phyloP scores from a whole-genome alignment of 2,888 invertebrate genomes.

The Eristalinus sepulchralis region DNA sequence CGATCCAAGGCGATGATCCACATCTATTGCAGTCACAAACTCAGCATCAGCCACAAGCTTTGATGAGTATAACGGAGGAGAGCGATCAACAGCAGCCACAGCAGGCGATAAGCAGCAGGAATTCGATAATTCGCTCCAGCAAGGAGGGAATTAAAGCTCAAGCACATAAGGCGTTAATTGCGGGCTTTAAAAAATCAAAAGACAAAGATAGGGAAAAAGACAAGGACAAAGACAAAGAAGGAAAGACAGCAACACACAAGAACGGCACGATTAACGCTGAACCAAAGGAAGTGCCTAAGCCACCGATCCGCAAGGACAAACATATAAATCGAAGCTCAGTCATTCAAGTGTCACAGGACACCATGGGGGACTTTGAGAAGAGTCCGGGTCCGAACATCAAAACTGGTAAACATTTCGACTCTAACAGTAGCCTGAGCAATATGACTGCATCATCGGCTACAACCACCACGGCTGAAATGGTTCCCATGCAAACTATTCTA shows the following conservation, averaged over 20 bases:
- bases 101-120: slow-evolving; percentile 74
- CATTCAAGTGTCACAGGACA: slow-evolving; percentile 77
- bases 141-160: slow-evolving; percentile 80
- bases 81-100: slow-evolving; percentile 76
- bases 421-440: slow-evolving; percentile 61
- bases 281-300: slow-evolving; percentile 76
- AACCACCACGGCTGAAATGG: slow-evolving; percentile 75
- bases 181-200: slow-evolving; percentile 81
- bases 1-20: slow-evolving; percentile 85
- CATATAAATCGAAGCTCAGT: slow-evolving; percentile 78
- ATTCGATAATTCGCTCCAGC: slow-evolving; percentile 79
- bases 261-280: slow-evolving; percentile 47
- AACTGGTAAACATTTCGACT: slow-evolving; percentile 60
- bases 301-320: slow-evolving; percentile 79
- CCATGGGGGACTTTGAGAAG: slow-evolving; percentile 55
- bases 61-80: slow-evolving; percentile 80
- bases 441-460: slow-evolving; percentile 62
- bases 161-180: slow-evolving; percentile 80
- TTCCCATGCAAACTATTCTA: slow-evolving; percentile 78
- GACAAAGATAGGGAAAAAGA: slow-evolving; percentile 78
- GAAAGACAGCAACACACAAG: slow-evolving; percentile 58
- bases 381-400: slow-evolving; percentile 66
- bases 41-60: slow-evolving; percentile 75
- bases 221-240: slow-evolving; percentile 69
- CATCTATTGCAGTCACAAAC: slow-evolving; percentile 73